Conservation (phyloP, 2,888 invertebrate genomes). For the Spatulosminthurus flaviceps region DNA sequence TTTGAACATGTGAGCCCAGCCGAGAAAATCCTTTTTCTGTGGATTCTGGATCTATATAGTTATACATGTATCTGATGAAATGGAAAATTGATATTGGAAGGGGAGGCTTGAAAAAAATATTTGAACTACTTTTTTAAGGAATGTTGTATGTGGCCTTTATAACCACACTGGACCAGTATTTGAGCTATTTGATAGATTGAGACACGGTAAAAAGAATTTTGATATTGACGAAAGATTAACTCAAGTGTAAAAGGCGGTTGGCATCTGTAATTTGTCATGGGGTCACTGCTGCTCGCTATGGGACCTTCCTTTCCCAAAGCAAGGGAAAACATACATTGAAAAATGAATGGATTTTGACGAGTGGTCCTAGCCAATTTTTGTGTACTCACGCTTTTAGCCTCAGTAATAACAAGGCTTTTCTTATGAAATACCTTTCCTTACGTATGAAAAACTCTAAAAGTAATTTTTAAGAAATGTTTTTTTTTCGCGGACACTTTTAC, state of each 20-base stretch:
- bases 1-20: neutral
- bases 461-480: too few species aligned
- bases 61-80: neutral
- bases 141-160: neutral
- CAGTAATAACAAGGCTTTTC: too few species aligned
- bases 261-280: neutral
- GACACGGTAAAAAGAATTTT: neutral
- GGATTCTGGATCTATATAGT: too few species aligned
- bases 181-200: neutral
- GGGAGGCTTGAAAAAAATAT: neutral
- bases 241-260: slow-evolving; percentile 9
- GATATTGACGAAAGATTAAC: slow-evolving; percentile 18
- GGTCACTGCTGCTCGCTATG: neutral
- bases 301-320: too few species aligned
- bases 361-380: neutral
- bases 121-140: neutral
- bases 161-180: neutral
- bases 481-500: too few species aligned
- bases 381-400: too few species aligned
- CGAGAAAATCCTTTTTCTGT: neutral
- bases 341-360: neutral
- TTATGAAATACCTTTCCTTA: too few species aligned
- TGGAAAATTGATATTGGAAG: slow-evolving; percentile 8
- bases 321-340: neutral
- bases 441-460: too few species aligned